These are phyloP conservation scores for Lagodon rhomboides DNA, from an alignment of 2,797 vertebrate species.

Conservation along the genomic window DNA sequence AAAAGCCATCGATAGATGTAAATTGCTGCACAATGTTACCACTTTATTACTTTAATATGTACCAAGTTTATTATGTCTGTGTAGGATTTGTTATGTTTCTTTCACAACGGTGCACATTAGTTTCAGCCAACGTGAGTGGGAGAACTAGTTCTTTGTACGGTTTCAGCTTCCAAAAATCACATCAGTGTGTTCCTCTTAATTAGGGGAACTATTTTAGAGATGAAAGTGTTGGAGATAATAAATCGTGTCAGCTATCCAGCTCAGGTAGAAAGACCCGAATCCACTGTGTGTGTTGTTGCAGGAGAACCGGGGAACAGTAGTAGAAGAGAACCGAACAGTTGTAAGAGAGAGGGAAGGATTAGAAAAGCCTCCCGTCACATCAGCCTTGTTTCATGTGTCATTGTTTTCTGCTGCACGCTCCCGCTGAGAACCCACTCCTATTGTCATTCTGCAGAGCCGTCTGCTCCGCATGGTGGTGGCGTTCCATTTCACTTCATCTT, in stretches of 20 bases:
- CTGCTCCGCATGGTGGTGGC: conserved; percentile 43
- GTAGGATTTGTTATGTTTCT: conserved; percentile 17
- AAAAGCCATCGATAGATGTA: too few species aligned
- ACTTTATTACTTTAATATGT: conserved; percentile 6
- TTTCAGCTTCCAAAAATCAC: conserved; percentile 24
- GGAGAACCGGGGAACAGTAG: background rate
- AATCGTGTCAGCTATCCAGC: background rate
- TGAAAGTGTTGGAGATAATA: conserved; percentile 1
- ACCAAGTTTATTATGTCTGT: background rate
- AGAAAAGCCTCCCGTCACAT: conserved; percentile 10
- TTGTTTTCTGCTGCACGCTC: conserved; percentile 51
- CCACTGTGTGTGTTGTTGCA: too few species aligned
- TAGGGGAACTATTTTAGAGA: background rate
- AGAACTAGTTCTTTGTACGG: conserved; percentile 17
- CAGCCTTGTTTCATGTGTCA: conserved; percentile 43
- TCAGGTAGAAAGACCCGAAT: background rate
- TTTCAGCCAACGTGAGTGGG: conserved; percentile 38
- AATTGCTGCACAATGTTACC: background rate
- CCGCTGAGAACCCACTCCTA: conserved; percentile 54
- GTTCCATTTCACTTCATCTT: conserved; percentile 67
- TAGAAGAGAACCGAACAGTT: background rate
- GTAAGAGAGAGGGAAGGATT: conserved; percentile 3
- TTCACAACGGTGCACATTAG: background rate
- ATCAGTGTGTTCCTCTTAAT: conserved; percentile 2
- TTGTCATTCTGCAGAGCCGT: conserved; percentile 60